These are phyloP conservation scores for Urocitellus parryii DNA, from an alignment of 2,113 vertebrate species.

Conservation along the genomic window DNA sequence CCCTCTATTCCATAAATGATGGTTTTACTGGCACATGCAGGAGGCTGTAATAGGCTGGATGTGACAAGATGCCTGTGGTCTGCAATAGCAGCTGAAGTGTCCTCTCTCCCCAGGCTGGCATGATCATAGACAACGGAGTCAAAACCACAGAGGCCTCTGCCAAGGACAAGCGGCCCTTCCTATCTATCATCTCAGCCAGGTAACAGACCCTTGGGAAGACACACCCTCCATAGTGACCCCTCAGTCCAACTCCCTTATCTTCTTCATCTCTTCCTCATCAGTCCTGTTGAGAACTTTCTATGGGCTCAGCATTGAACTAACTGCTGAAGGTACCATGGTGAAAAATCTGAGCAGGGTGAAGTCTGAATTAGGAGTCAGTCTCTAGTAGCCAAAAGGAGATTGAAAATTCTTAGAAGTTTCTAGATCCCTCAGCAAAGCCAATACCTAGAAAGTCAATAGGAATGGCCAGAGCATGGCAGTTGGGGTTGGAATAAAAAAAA, in stretches of 20 bases:
- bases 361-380: background rate
- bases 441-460: background rate
- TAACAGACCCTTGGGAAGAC: slow-evolving; percentile 73
- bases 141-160: slow-evolving; percentile 95
- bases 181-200: slow-evolving; percentile 96
- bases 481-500: background rate
- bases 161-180: slow-evolving; percentile 97
- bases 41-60: rapidly evolving
- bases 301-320: rapidly evolving
- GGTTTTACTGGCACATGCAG: background rate
- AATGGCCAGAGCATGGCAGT: background rate
- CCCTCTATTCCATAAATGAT: background rate
- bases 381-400: background rate
- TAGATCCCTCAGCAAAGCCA: background rate
- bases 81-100: background rate
- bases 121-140: slow-evolving; percentile 98
- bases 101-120: slow-evolving; percentile 91
- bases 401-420: background rate
- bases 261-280: background rate
- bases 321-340: rapidly evolving
- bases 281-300: too few species aligned
- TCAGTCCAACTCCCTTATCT: rapidly evolving
- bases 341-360: background rate
- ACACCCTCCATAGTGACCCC: rapidly evolving
- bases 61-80: rapidly evolving